Conservation (phyloP, 2,888 invertebrate genomes). For the Koerneria pararmatus region DNA sequence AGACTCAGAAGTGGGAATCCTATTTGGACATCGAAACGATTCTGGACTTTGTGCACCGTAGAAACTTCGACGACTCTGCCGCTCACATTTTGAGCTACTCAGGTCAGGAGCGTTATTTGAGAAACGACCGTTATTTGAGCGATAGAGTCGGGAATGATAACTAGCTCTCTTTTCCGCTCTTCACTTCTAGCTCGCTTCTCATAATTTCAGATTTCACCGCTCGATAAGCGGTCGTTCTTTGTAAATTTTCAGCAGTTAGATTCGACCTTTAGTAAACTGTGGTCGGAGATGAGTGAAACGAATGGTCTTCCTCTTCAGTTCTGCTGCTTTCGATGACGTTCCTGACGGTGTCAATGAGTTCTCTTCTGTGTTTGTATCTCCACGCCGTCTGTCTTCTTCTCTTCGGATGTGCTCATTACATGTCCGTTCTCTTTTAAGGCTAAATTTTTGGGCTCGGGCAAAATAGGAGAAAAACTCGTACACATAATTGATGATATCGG, state of each 20-base stretch:
- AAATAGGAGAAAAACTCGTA: no score
- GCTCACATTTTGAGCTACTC: conserved; percentile 45
- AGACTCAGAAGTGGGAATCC: no score
- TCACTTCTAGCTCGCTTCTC: no score
- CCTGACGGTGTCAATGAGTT: conserved; percentile 63
- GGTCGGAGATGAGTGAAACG: background rate
- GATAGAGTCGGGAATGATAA: background rate
- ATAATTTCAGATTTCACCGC: no score
- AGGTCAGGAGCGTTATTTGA: conserved; percentile 29
- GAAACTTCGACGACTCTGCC: conserved; percentile 47
- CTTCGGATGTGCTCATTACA: conserved; percentile 62
- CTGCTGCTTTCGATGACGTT: conserved; percentile 63
- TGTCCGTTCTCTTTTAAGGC: conserved; percentile 51
- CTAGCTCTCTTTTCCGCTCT: no score
- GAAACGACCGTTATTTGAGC: background rate
- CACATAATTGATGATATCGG: background rate
- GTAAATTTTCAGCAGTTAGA: background rate
- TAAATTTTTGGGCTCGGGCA: no score
- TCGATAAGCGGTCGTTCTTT: background rate
- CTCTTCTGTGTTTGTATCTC: conserved; percentile 64
- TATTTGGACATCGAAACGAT: conserved; percentile 46
- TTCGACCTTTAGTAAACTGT: background rate
- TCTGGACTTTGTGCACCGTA: conserved; percentile 51
- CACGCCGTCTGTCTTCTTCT: conserved; percentile 63
- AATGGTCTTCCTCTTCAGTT: conserved; percentile 59